These are phyloP conservation scores for Spodoptera litura DNA, from an alignment of 1,140 invertebrate genomes.

Conservation along the genomic window DNA sequence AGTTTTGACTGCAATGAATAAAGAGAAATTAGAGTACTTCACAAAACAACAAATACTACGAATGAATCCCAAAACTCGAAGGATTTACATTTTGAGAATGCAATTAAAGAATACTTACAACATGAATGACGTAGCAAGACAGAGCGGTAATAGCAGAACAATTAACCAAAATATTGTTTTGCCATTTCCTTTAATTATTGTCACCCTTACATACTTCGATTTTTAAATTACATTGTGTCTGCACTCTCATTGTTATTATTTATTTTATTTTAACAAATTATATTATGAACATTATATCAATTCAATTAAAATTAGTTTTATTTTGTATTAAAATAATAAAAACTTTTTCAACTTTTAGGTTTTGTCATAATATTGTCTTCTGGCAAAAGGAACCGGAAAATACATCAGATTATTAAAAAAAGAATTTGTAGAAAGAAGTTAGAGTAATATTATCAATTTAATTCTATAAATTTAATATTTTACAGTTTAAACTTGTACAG, in stretches of 20 bases:
- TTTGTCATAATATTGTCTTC: too few species aligned
- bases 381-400: neutral
- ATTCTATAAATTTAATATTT: too few species aligned
- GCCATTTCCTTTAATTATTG: neutral
- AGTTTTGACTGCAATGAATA: constrained; percentile 71
- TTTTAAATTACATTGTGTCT: too few species aligned
- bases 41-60: constrained; percentile 76
- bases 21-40: constrained; percentile 73
- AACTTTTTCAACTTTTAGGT: too few species aligned
- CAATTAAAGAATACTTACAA: constrained; percentile 73
- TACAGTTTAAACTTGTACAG: too few species aligned
- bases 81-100: constrained; percentile 76
- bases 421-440: too few species aligned
- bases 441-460: too few species aligned
- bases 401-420: neutral
- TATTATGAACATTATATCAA: too few species aligned
- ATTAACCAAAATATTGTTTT: neutral
- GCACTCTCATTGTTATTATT: too few species aligned
- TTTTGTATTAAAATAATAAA: too few species aligned
- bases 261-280: too few species aligned
- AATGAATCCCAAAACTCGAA: constrained; percentile 71
- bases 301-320: too few species aligned
- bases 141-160: neutral
- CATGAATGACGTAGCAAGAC: constrained; percentile 66
- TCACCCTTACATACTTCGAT: neutral